phyloP scores from a whole-genome alignment of 2,113 vertebrate genomes.

The Danionella cerebrum region DNA sequence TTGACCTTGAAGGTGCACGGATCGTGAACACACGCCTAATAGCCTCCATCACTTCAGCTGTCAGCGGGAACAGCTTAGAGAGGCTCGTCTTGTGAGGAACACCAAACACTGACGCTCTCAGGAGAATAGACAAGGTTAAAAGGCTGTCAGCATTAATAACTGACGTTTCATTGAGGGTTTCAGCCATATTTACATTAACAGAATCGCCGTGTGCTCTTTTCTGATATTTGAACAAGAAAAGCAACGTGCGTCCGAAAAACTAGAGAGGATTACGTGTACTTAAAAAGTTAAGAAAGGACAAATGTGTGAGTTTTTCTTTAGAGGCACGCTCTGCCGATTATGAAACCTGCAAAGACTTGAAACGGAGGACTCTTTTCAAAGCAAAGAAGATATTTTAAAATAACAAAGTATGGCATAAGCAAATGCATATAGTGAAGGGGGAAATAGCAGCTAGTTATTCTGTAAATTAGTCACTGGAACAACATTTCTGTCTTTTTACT shows the following conservation, averaged over 20 bases:
- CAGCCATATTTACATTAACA: neutral
- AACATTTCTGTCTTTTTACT: too few relatives aligned
- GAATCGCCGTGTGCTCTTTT: neutral
- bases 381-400: neutral
- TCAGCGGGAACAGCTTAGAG: neutral
- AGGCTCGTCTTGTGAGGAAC: neutral
- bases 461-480: too few relatives aligned
- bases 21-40: conserved; percentile 31
- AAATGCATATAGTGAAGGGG: neutral
- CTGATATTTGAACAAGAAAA: neutral
- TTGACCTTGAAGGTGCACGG: conserved; percentile 34
- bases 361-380: neutral
- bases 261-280: neutral
- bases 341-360: neutral
- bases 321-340: too few relatives aligned
- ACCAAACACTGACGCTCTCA: conserved; percentile 8
- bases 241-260: neutral
- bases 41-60: conserved; percentile 38
- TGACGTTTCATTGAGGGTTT: conserved; percentile 16
- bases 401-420: neutral
- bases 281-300: neutral
- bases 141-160: conserved; percentile 27
- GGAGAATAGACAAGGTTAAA: conserved; percentile 29
- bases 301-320: neutral
- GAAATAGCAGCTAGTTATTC: too few relatives aligned